Conservation (phyloP, 2,113 vertebrate species). For the Eurystomus gularis region DNA sequence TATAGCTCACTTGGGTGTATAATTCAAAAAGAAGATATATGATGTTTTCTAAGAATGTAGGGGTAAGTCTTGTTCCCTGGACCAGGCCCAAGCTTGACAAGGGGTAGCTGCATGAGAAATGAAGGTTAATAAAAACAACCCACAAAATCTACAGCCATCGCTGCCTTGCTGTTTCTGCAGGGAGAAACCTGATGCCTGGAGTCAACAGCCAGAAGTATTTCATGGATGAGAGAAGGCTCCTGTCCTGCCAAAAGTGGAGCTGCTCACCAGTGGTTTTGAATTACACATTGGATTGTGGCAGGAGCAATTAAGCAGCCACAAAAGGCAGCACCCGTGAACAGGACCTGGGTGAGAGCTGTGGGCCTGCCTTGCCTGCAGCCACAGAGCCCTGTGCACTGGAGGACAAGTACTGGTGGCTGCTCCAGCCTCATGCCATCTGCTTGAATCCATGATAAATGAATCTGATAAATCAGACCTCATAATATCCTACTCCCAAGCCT, state of each 20-base stretch:
- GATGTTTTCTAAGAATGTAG: neutral
- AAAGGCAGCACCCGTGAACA: neutral
- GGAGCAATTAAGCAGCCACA: neutral
- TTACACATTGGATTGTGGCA: neutral
- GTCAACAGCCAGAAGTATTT: neutral
- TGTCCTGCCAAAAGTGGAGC: neutral
- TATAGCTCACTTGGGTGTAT: constrained; percentile 48
- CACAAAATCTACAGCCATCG: neutral
- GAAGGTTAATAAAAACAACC: neutral
- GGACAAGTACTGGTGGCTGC: accelerated
- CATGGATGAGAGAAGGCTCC: neutral
- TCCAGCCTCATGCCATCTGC: neutral
- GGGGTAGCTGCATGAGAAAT: neutral
- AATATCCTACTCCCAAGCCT: neutral
- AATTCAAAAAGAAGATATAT: neutral
- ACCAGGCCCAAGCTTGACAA: neutral
- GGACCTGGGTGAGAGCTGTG: neutral
- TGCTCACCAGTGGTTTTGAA: neutral
- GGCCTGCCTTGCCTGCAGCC: neutral
- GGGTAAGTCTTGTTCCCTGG: neutral
- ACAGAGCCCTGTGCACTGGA: accelerated
- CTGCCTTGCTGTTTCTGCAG: neutral
- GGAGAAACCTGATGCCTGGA: neutral
- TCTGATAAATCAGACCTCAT: neutral
- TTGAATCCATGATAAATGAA: neutral